Conservation (phyloP, 2,888 invertebrate genomes). For the Euzophera pinguis region DNA sequence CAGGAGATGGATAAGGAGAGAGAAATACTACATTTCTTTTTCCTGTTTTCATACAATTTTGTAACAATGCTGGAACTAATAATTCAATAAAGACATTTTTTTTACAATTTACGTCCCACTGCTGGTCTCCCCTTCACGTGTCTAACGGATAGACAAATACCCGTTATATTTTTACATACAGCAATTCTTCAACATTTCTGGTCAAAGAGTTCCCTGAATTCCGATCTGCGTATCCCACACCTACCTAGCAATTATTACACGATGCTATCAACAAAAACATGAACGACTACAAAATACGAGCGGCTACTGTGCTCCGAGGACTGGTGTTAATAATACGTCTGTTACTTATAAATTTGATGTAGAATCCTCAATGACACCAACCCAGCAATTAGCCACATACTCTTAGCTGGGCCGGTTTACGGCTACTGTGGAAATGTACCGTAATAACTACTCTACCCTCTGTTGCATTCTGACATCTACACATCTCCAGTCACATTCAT, state of each 20-base stretch:
- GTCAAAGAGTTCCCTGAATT: background rate
- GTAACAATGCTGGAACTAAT: too few species aligned
- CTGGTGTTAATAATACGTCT: constrained; percentile 20
- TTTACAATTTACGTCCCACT: too few species aligned
- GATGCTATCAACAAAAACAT: constrained; percentile 29
- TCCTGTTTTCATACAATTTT: too few species aligned
- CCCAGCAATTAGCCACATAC: constrained; percentile 13
- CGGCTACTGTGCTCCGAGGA: constrained; percentile 24
- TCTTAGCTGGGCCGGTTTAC: constrained; percentile 8
- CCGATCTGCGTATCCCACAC: constrained; percentile 1
- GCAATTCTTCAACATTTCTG: background rate
- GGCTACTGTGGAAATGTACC: constrained; percentile 5
- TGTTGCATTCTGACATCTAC: background rate
- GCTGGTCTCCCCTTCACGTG: too few species aligned
- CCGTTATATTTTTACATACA: background rate
- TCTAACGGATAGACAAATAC: background rate
- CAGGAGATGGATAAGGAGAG: too few species aligned
- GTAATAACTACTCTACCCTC: constrained; percentile 3
- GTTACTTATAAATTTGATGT: constrained; percentile 15
- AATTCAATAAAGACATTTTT: too few species aligned
- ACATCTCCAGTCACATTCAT: background rate
- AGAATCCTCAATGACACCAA: constrained; percentile 13
- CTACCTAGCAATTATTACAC: constrained; percentile 24
- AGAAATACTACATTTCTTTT: too few species aligned
- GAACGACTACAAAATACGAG: constrained; percentile 23